A percentile compares a stretch with the other conserved stretches of the same genome.
These are phyloP conservation scores for Rhipidura dahli DNA, from an alignment of 2,113 vertebrate genomes.

Conservation along the genomic window DNA sequence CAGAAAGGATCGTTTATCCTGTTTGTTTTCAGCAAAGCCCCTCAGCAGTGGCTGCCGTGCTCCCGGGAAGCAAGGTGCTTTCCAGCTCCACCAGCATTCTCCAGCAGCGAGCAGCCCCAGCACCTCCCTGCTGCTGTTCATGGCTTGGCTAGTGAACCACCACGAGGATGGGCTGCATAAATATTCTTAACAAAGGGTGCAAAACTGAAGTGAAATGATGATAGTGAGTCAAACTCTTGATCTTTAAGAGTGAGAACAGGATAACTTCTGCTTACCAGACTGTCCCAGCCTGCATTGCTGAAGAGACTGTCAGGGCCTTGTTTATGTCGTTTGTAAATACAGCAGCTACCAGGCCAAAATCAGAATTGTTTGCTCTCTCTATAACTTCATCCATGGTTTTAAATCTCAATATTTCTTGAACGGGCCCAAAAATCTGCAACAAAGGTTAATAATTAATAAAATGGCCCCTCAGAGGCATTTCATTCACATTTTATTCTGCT, in stretches of 20 bases:
- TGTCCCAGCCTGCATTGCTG: conserved; percentile 95
- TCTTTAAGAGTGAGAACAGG: not conserved
- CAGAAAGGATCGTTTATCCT: not conserved
- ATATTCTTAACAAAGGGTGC: not conserved
- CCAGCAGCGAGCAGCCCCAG: not conserved
- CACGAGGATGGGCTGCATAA: not conserved
- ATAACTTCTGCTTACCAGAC: conserved; percentile 83
- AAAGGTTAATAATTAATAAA: not conserved
- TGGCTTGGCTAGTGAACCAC: not conserved
- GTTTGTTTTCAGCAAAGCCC: not conserved
- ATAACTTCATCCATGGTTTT: conserved; percentile 97
- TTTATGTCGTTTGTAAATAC: conserved; percentile 96
- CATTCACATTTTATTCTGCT: not conserved
- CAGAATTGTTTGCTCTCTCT: conserved; percentile 93
- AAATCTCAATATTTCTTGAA: conserved; percentile 97
- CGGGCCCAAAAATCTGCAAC: conserved; percentile 95
- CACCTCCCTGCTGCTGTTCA: not conserved
- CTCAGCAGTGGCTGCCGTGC: not conserved
- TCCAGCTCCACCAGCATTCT: not conserved
- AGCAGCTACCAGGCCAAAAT: conserved; percentile 91
- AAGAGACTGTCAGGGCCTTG: conserved; percentile 93
- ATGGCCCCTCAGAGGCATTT: not conserved
- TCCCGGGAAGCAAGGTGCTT: not conserved
- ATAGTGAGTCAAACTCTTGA: not conserved
- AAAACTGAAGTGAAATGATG: not conserved